phyloP scores from a whole-genome alignment of 37 sponge, comb jelly and placozoan species.

The Corticium candelabrum region DNA sequence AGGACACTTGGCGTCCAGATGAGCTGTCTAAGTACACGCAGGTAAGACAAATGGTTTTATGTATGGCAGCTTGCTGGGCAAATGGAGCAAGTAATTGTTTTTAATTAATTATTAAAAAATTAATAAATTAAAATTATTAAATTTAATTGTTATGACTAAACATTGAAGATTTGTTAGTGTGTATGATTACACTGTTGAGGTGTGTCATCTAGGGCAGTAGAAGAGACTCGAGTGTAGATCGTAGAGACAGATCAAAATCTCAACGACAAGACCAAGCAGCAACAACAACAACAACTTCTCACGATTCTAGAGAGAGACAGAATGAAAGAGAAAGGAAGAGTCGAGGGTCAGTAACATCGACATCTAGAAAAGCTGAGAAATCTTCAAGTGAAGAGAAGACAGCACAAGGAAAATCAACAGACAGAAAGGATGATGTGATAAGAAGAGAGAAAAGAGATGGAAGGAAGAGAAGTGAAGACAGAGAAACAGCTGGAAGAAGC shows the following conservation, averaged over 20 bases:
- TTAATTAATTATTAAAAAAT: no score
- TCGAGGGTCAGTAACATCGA: no score
- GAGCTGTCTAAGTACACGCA: conserved; percentile 38
- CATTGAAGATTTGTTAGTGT: no score
- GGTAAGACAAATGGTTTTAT: no score
- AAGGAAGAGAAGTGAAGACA: background rate
- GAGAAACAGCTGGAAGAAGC: background rate
- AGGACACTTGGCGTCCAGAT: conserved; percentile 62
- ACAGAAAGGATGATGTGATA: background rate
- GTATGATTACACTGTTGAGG: no score
- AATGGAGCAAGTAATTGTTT: no score
- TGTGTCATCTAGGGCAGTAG: no score
- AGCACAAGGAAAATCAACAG: background rate
- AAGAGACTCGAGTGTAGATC: background rate
- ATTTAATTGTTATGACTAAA: no score
- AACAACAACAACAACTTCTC: background rate
- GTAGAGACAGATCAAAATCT: background rate
- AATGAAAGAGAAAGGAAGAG: background rate
- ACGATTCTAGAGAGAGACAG: background rate
- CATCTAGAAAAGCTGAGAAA: background rate
- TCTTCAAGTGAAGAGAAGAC: background rate
- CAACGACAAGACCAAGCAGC: background rate
- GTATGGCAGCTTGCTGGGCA: no score
- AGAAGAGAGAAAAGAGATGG: background rate
- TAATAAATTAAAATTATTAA: no score